A percentile compares a stretch with the other conserved stretches of the same genome.
These are phyloP conservation scores for Cygnus atratus DNA, from an alignment of 2,113 vertebrate genomes.

Conservation along the genomic window DNA sequence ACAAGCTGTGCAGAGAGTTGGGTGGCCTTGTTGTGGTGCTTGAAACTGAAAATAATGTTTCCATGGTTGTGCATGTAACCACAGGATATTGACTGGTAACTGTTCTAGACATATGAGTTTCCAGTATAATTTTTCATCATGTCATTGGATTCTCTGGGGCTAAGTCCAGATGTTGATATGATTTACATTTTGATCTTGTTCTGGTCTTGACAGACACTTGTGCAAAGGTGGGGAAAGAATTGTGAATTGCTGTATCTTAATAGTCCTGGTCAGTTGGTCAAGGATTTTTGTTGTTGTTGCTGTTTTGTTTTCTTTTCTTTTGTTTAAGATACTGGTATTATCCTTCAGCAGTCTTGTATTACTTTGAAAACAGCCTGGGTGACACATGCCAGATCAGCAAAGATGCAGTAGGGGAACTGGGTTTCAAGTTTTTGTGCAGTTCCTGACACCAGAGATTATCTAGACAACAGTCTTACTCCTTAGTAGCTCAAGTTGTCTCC, in stretches of 20 bases:
- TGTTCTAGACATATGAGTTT: background rate
- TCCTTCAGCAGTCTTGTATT: background rate
- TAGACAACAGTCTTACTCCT: background rate
- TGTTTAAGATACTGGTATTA: background rate
- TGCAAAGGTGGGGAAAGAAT: background rate
- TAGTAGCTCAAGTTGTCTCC: background rate
- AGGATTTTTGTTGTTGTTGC: no score
- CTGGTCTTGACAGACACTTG: background rate
- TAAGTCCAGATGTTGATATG: background rate
- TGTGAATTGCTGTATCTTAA: background rate
- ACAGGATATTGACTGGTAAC: background rate
- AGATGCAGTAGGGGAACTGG: fast-evolving
- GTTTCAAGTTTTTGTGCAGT: background rate
- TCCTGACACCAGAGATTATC: background rate
- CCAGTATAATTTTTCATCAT: background rate
- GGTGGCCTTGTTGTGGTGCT: background rate
- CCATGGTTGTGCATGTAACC: background rate
- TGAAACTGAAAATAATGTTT: background rate
- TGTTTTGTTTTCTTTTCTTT: background rate
- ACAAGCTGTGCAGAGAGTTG: background rate
- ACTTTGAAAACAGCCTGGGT: background rate
- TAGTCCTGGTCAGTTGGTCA: background rate
- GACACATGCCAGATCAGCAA: background rate
- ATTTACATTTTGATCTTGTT: fast-evolving
- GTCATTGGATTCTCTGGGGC: background rate